phyloP scores from a whole-genome alignment of 2,797 vertebrate species.

The Propithecus deckenii region DNA sequence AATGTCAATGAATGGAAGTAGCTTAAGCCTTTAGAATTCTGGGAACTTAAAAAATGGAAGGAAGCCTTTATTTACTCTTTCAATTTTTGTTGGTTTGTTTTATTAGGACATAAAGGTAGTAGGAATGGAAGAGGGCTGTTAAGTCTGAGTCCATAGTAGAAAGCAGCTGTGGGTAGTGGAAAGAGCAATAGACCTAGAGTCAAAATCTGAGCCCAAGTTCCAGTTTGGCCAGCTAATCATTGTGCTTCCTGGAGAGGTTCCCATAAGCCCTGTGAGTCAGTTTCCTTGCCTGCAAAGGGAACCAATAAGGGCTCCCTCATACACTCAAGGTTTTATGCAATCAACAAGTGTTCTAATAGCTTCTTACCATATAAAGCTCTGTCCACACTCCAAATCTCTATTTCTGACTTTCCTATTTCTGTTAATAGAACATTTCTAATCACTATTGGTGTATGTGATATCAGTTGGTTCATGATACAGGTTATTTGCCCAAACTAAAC shows the following conservation, averaged over 20 bases:
- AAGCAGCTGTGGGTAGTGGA: background rate
- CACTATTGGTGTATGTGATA: background rate
- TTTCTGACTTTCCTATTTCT: background rate
- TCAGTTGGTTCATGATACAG: background rate
- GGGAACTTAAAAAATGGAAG: slow-evolving; percentile 26
- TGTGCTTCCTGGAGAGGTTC: background rate
- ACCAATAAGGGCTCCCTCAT: background rate
- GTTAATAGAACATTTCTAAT: background rate
- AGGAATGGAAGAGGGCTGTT: background rate
- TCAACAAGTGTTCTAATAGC: background rate
- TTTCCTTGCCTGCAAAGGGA: background rate
- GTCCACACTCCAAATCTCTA: background rate
- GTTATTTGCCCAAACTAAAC: background rate
- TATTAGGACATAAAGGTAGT: background rate
- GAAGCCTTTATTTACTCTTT: background rate
- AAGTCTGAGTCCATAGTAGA: background rate
- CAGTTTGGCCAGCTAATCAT: background rate
- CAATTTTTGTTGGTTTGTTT: background rate
- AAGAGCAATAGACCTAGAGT: background rate
- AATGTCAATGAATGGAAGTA: slow-evolving; percentile 25
- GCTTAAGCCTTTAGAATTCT: slow-evolving; percentile 9
- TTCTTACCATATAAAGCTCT: background rate
- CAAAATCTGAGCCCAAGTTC: background rate
- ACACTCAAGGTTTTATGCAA: background rate
- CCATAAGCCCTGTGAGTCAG: background rate